A percentile compares a stretch with the other conserved stretches of the same genome.
These are phyloP conservation scores for Oriolus oriolus DNA, from an alignment of 2,113 vertebrate species.

Conservation along the genomic window DNA sequence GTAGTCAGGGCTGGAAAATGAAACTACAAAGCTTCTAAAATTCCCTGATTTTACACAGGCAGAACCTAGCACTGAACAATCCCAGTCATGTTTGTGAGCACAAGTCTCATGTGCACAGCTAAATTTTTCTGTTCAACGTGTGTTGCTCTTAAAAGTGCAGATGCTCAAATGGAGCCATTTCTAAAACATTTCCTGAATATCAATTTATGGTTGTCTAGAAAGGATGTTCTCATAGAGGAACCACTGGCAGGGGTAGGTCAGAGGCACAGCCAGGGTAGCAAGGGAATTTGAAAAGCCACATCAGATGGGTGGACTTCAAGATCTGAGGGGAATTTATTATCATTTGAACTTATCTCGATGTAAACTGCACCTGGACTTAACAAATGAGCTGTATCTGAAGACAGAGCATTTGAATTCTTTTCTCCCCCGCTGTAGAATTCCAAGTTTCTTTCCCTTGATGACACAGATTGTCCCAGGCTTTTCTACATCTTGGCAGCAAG, in stretches of 20 bases:
- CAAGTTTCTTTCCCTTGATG: background rate
- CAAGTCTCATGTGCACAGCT: background rate
- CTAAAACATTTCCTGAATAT: background rate
- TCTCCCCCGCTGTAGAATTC: background rate
- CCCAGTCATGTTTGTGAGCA: background rate
- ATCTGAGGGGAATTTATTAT: background rate
- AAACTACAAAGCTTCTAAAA: background rate
- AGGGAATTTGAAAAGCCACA: background rate
- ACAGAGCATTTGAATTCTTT: background rate
- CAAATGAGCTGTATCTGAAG: background rate
- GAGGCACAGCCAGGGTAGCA: background rate
- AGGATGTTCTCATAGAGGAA: background rate
- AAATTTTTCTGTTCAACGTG: background rate
- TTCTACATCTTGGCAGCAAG: background rate
- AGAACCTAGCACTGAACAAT: background rate
- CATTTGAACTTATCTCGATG: background rate
- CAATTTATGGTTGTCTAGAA: background rate
- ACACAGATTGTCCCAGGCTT: background rate
- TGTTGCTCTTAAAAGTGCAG: background rate
- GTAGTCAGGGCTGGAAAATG: background rate
- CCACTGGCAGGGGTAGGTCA: background rate
- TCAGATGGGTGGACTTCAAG: background rate
- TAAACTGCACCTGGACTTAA: background rate
- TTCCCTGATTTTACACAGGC: background rate
- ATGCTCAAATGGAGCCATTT: background rate